phyloP scores from a whole-genome alignment of 2,797 vertebrate genomes.

The Tauraco hartlaubi region DNA sequence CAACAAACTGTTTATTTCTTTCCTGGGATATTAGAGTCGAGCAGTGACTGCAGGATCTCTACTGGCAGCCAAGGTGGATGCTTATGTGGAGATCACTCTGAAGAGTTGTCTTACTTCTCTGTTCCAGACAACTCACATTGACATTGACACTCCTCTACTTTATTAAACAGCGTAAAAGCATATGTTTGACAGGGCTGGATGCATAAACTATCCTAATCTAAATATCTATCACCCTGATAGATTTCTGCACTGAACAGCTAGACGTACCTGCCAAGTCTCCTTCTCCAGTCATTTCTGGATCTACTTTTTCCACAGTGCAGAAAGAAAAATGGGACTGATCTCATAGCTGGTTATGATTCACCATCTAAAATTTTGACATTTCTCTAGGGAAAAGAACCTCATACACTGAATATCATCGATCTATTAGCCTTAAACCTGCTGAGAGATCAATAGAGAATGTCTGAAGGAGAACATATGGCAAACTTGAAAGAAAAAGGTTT shows the following conservation, averaged over 20 bases:
- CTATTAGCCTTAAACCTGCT: neutral
- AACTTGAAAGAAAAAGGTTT: neutral
- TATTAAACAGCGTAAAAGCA: neutral
- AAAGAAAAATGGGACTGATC: neutral
- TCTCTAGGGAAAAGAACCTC: neutral
- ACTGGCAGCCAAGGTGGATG: accelerated
- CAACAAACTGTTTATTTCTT: neutral
- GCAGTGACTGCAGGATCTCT: neutral
- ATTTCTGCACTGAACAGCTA: neutral
- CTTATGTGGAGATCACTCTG: neutral
- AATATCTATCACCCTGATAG: neutral
- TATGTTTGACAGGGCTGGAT: neutral
- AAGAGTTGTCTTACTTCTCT: neutral
- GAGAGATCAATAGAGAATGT: neutral
- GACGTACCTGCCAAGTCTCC: neutral
- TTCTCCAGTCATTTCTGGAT: neutral
- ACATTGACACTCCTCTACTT: neutral
- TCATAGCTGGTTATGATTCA: neutral
- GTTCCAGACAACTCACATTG: neutral
- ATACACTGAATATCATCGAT: neutral
- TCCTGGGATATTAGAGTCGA: neutral
- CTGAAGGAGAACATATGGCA: neutral
- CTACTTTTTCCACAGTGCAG: neutral
- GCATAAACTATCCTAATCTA: neutral
- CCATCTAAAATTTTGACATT: neutral